Evolutionary conservation across 2,797 vertebrate genomes (phyloP).

Genomic region (Eutrigla gurnardus): DNA sequence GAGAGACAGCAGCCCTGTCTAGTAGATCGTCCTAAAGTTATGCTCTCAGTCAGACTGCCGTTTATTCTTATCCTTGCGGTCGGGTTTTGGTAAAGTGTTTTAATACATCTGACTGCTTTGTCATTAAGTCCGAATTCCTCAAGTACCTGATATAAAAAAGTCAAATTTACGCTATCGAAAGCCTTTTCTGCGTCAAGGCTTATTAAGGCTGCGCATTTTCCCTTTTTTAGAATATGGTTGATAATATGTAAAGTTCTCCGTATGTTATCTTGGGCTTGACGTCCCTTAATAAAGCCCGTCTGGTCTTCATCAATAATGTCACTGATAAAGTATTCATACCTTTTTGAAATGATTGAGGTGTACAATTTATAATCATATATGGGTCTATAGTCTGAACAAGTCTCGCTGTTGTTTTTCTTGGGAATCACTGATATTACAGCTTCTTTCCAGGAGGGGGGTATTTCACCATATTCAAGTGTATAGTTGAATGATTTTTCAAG

Average conservation of each 20-base stretch:
- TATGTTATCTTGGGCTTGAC: not conserved
- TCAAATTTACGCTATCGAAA: not conserved
- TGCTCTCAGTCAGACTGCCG: not conserved
- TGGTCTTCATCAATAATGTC: not conserved
- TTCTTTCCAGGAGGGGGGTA: conserved; percentile 18
- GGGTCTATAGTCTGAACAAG: not conserved
- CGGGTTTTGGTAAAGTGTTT: not conserved
- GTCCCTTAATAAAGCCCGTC: conserved; percentile 1
- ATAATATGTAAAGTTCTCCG: no score
- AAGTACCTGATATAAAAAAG: not conserved
- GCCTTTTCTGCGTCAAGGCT: not conserved
- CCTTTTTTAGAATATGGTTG: no score
- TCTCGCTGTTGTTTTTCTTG: not conserved
- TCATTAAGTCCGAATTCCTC: not conserved
- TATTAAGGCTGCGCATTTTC: not conserved
- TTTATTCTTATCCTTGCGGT: not conserved
- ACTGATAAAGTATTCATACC: not conserved
- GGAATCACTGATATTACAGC: conserved; percentile 18
- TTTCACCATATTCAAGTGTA: not conserved
- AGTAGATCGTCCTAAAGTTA: not conserved
- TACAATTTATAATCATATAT: conserved; percentile 1
- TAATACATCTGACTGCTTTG: not conserved
- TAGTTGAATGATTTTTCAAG: not conserved
- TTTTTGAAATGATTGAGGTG: conserved; percentile 4
- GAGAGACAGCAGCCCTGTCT: not conserved